Evolutionary conservation across 2,888 invertebrate species (phyloP).

Genomic region (Mesochorus sp.): DNA sequence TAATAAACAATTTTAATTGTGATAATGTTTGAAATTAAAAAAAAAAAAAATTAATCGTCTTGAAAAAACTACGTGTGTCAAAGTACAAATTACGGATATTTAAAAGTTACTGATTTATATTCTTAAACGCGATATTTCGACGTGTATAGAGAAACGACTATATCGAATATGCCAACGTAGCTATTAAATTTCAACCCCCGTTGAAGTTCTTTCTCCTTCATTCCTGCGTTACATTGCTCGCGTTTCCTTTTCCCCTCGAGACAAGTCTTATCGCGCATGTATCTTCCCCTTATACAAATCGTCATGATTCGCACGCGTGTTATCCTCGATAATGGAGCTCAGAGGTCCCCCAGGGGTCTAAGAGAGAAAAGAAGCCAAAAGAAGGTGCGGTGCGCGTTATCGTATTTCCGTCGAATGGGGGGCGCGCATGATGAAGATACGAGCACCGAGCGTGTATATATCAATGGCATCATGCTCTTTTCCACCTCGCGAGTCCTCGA

Average conservation of each 20-base stretch:
- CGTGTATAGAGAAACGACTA: too few relatives aligned
- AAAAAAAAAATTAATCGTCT: too few relatives aligned
- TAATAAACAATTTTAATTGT: too few relatives aligned
- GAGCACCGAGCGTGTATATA: conserved; percentile 13
- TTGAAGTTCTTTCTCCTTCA: not conserved
- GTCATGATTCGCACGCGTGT: conserved; percentile 30
- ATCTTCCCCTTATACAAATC: conserved; percentile 28
- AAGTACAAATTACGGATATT: too few relatives aligned
- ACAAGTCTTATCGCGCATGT: conserved; percentile 20
- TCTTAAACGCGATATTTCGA: too few relatives aligned
- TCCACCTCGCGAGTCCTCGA: not conserved
- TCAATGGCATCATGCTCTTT: conserved; percentile 45
- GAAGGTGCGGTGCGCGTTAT: conserved; percentile 7
- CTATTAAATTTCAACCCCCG: conserved; percentile 6
- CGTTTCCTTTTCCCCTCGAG: not conserved
- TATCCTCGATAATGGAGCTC: conserved; percentile 21
- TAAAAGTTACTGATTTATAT: too few relatives aligned
- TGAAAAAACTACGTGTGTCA: too few relatives aligned
- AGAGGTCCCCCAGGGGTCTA: not conserved
- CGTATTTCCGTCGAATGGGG: not conserved
- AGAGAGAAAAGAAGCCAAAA: too few relatives aligned
- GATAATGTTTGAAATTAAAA: too few relatives aligned
- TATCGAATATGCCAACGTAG: too few relatives aligned
- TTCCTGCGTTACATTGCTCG: too few relatives aligned
- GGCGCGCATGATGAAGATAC: conserved; percentile 31